phyloP scores from a whole-genome alignment of 2,797 vertebrate genomes.

The Bothrops alternatus region DNA sequence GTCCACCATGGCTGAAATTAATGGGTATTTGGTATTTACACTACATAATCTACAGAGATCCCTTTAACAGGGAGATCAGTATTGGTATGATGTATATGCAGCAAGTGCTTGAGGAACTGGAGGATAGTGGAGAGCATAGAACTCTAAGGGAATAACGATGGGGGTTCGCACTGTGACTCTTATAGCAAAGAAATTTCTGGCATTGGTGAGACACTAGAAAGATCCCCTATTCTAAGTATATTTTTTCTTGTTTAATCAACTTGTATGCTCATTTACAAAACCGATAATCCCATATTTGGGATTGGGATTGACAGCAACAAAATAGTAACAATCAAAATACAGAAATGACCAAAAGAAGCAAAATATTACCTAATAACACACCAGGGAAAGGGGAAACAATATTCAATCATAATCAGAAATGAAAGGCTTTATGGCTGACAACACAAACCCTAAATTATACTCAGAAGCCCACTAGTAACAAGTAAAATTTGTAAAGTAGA shows the following conservation, averaged over 20 bases:
- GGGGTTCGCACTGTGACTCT: not conserved
- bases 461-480: not conserved
- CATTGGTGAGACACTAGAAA: not conserved
- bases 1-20: not conserved
- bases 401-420: not conserved
- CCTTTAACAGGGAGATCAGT: not conserved
- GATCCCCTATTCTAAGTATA: not conserved
- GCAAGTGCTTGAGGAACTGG: not conserved
- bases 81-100: not conserved
- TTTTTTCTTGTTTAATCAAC: not conserved
- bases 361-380: not conserved
- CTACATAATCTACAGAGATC: not conserved
- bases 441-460: not conserved
- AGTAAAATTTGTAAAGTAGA: not conserved
- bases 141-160: not conserved
- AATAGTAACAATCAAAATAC: not conserved
- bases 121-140: not conserved
- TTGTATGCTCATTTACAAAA: not conserved
- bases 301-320: not conserved
- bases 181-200: not conserved
- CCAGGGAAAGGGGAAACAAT: not conserved
- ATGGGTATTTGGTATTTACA: not conserved
- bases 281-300: not conserved
- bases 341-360: not conserved
- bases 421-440: not conserved